Base-by-base conservation (phyloP, 1,140 invertebrate genomes). In the Caenorhabditis brenneri region DNA sequence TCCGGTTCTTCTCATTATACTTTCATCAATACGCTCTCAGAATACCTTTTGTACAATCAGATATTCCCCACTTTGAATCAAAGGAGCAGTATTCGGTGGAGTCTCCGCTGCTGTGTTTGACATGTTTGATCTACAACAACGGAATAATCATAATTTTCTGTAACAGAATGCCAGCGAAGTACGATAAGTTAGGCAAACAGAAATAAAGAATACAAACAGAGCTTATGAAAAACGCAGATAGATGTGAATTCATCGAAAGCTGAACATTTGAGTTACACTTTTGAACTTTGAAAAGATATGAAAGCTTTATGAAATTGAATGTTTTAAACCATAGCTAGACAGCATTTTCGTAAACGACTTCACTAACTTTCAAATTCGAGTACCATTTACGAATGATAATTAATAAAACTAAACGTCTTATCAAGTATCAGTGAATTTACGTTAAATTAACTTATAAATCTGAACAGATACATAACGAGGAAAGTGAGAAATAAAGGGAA, bases 21-120 rank as follows among this genome's bases (percentile, higher is more conserved):
- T 0, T 19, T 36, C 24, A 27, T 15, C 9, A 33, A 65, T 60
- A 9, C 27, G 9, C 24, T 10, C 9, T n/a, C 22, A 22, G 19
- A 4, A 51, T 16, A 74, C 81, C 58, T 82, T 82, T 33, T 82
- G 81, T 1, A 82, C 60, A 12, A 82, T 60, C 19, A 82, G 36
- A 51, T 82, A 82, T 27, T 69, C 51, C 31, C 81, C 81, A 31
- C 24, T 15, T 22, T 39, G n/a, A 33, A 82, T 82, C 16, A 42
- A 9, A 10, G 58, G n/a, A 9, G 58, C 5, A 22, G 29, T 65
- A 7, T 22, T 22, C 10, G 33, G 65, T 24, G 36, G 16, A 19
- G 22, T 42, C 16, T 74, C 65, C 19, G n/a, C 36, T 19, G 12
- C 36, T 10, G 24, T 27, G n/a, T 2, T 58, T 6, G n/a, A 7